Conservation (phyloP, 2,888 invertebrate species). For the Leptopilina syphax region DNA sequence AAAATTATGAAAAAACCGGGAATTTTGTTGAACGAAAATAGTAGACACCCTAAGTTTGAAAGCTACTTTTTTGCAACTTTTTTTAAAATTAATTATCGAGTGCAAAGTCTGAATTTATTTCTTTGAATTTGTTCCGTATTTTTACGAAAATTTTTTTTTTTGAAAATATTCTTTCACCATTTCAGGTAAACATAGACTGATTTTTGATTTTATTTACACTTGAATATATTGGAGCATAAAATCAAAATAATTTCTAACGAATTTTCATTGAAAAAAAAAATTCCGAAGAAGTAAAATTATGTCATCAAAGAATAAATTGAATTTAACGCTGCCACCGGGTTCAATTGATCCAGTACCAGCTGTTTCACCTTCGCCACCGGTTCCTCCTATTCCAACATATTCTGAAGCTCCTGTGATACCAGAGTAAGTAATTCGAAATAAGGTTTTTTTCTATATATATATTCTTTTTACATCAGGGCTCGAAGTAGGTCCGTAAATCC, state of each 20-base stretch:
- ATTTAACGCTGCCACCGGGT: conserved; percentile 93
- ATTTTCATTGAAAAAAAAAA: background rate
- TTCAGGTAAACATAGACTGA: background rate
- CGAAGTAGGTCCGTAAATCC: no score
- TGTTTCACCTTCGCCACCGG: conserved; percentile 78
- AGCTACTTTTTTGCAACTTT: no score
- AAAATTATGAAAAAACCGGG: no score
- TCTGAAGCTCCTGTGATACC: conserved; percentile 73
- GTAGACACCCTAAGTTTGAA: no score
- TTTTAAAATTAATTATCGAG: no score
- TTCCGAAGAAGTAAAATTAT: conserved; percentile 77
- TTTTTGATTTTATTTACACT: background rate
- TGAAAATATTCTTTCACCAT: background rate
- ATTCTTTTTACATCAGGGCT: no score
- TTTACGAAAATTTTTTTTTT: no score
- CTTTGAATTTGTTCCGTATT: no score
- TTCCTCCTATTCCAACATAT: conserved; percentile 77
- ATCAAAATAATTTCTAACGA: background rate
- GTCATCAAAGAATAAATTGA: conserved; percentile 95
- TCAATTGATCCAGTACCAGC: conserved; percentile 86
- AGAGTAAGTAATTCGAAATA: conserved; percentile 64
- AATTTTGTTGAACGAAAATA: no score
- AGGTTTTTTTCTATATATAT: no score
- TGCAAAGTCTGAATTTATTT: no score
- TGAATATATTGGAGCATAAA: background rate